A percentile compares a stretch with the other conserved stretches of the same genome.
Evolutionary conservation across 2,113 vertebrate species (phyloP).

Genomic region (Leucopternis melanops): DNA sequence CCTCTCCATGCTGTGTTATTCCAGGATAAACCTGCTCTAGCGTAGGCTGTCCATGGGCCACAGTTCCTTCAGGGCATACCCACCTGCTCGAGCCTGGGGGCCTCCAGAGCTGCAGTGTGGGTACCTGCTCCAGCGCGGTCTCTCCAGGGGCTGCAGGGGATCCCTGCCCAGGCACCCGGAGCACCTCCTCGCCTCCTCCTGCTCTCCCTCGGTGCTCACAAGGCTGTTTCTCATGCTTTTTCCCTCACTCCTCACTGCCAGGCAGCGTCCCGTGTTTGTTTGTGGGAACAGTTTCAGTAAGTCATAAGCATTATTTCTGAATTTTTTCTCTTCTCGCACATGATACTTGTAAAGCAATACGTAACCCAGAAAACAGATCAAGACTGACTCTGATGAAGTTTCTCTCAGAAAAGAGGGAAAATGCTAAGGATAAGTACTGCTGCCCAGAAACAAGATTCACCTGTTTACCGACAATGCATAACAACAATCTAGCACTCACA

Average conservation of each 20-base stretch:
- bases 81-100: neutral
- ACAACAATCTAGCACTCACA: neutral
- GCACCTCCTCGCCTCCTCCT: neutral
- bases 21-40: neutral
- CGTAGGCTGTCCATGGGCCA: neutral
- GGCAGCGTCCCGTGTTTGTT: neutral
- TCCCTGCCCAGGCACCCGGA: neutral
- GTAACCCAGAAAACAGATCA: neutral
- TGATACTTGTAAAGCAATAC: neutral
- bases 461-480: neutral
- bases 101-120: neutral
- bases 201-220: accelerated
- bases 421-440: neutral
- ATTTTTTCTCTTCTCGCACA: neutral
- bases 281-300: neutral
- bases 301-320: neutral
- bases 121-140: neutral
- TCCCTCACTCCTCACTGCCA: neutral
- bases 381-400: neutral
- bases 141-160: neutral
- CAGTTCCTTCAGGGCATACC: neutral
- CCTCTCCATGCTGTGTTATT: neutral
- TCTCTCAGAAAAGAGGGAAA: neutral
- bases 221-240: neutral
- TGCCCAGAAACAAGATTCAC: neutral